phyloP scores from a whole-genome alignment of 2,888 invertebrate genomes.

The Elaeidobius kamerunicus region DNA sequence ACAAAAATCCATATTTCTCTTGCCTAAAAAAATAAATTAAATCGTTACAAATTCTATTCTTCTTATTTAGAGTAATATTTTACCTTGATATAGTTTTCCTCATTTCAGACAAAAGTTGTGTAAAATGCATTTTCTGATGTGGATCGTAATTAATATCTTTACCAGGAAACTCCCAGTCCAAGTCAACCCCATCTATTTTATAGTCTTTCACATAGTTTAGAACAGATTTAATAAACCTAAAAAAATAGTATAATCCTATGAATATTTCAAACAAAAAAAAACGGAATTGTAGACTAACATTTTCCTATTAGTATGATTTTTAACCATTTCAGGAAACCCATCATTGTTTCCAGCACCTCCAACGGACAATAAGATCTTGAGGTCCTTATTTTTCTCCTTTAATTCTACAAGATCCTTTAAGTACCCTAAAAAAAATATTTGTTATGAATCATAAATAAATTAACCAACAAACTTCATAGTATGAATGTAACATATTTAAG shows the following conservation, averaged over 20 bases:
- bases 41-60: too few relatives aligned
- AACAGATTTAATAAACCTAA: constrained; percentile 55
- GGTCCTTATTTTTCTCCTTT: constrained; percentile 58
- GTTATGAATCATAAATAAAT: too few relatives aligned
- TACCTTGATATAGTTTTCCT: constrained; percentile 49
- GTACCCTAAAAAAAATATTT: constrained; percentile 21
- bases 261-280: not conserved
- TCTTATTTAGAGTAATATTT: too few relatives aligned
- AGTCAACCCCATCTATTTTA: constrained; percentile 67
- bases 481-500: too few relatives aligned
- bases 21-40: too few relatives aligned
- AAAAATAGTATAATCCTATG: too few relatives aligned
- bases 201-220: constrained; percentile 53
- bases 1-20: constrained; percentile 54
- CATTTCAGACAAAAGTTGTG: constrained; percentile 70
- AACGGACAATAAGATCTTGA: constrained; percentile 77
- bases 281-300: constrained; percentile 36
- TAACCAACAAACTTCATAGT: too few relatives aligned
- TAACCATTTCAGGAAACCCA: constrained; percentile 72
- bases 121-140: constrained; percentile 69
- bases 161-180: constrained; percentile 88
- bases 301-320: constrained; percentile 67
- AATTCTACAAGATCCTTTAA: constrained; percentile 46
- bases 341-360: constrained; percentile 60
- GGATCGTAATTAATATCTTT: constrained; percentile 42